Evolutionary conservation across 2,888 invertebrate genomes (phyloP), one percentile per base, ranked within the genome.

Genomic region (Xanthorhoe designata): DNA sequence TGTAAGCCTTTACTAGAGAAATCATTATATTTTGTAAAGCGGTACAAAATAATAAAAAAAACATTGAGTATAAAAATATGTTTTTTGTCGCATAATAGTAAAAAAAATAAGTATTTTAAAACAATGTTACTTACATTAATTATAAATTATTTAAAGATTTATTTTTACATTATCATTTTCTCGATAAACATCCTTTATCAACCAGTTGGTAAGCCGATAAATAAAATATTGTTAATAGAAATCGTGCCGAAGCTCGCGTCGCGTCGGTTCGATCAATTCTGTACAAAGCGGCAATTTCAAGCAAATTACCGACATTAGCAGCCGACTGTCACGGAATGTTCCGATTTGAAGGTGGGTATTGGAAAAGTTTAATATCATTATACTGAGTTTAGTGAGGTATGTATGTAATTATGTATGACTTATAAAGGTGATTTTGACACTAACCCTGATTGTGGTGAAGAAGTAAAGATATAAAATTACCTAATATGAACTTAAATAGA

Each of bases 271-370:
- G 61, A 58, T 64, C 50, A 50, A 49, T 54, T 52, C 47, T 54
- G 35, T 50, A 19, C 45, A 54, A 57, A 32, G 18, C 19, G 57
- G 55, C 45, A 55, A 58, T 64, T 64, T 54, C 15, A 29, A 38
- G 15, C 49, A 59, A 52, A 58, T 61, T 56, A 66, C 35, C 4
- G n/a, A 13, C 24, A 66, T 68, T 66, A 53, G 50, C 54, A 53
- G 64, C 67, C 50, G 52, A 52, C 42, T 59, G 47, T 58, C 55
- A 58, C 53, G 19, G 19, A 67, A 64, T 42, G 19, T 13, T 62
- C 42, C 15, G 47, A 47, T 47, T 18, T 7, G 55, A 49, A 61
- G 55, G 55, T 52, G 52, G 15, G 24, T 17, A 50, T 50, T 51
- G 32, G 18, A 18, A 13, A 53, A 49, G 49, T 61, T 61, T 47